Percentiles rank a stretch among this genome's conserved stretches.
phyloP scores from a whole-genome alignment of 2,113 vertebrate genomes.

The Tretioscincus oriximinensis region DNA sequence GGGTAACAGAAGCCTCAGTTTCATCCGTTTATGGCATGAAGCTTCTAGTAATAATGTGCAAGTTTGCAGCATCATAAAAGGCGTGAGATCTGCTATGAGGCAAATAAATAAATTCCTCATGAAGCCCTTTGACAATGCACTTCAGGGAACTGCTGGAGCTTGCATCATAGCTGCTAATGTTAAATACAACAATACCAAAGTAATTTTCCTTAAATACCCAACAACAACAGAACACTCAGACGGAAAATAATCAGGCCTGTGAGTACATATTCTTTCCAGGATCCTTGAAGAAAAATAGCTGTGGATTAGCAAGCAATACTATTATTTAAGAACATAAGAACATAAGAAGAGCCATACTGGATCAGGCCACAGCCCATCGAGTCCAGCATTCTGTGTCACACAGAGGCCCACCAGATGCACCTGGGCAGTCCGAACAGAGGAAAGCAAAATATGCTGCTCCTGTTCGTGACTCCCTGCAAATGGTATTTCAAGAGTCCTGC shows the following conservation, averaged over 20 bases:
- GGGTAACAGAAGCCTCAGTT: background rate
- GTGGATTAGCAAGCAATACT: background rate
- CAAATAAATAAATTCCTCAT: background rate
- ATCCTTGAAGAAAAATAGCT: conserved; percentile 1
- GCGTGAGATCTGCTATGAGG: background rate
- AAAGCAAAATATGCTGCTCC: no score
- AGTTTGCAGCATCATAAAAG: background rate
- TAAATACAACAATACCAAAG: background rate
- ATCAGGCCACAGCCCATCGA: no score
- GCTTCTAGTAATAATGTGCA: background rate
- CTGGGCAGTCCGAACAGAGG: no score
- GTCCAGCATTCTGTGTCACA: no score
- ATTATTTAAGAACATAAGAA: no score
- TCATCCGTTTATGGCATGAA: background rate
- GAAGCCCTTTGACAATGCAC: background rate
- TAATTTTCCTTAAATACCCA: background rate
- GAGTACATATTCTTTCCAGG: background rate
- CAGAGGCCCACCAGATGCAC: no score
- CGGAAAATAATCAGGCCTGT: background rate
- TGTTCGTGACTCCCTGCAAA: no score
- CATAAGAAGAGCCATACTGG: no score
- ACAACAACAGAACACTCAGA: background rate
- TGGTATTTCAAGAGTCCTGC: no score
- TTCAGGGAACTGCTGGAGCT: background rate
- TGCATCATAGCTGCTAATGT: background rate